A percentile compares a stretch with the other conserved stretches of the same genome.
Evolutionary conservation across 2,888 invertebrate species (phyloP).

Genomic region (Kuschelorhynchus macadamiae): DNA sequence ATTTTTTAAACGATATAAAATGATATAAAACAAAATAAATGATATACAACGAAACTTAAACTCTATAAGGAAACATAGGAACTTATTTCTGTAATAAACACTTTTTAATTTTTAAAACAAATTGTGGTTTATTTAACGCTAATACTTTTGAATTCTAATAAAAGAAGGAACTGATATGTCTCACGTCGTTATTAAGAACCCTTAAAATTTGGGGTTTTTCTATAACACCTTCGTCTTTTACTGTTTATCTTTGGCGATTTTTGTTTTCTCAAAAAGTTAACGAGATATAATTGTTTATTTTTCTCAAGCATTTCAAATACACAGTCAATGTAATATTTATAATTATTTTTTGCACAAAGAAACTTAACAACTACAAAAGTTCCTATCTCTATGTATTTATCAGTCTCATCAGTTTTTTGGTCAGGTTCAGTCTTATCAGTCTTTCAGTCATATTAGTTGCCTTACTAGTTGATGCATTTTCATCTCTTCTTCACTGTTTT

Average conservation of each 20-base stretch:
- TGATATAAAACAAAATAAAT: too few relatives aligned
- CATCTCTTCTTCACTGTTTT: neutral
- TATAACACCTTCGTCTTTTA: neutral
- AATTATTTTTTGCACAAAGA: constrained; percentile 7
- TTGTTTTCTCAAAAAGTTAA: constrained; percentile 28
- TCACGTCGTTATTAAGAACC: too few relatives aligned
- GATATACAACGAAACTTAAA: too few relatives aligned
- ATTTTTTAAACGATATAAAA: too few relatives aligned
- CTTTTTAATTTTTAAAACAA: too few relatives aligned
- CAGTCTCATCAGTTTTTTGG: constrained; percentile 7
- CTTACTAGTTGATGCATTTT: constrained; percentile 12
- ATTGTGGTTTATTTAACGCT: too few relatives aligned
- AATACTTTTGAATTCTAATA: too few relatives aligned
- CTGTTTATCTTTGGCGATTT: constrained; percentile 3
- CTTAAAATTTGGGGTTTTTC: neutral
- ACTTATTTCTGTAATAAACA: too few relatives aligned
- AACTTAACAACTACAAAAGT: constrained; percentile 31
- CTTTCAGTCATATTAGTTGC: too few relatives aligned
- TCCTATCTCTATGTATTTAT: neutral
- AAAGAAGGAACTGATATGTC: too few relatives aligned
- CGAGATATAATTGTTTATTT: constrained; percentile 22
- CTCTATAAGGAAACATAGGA: too few relatives aligned
- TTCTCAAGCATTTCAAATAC: constrained; percentile 5
- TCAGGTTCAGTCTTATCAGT: constrained; percentile 12
- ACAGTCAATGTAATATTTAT: constrained; percentile 29